Conservation (phyloP, 2,797 vertebrate species). For the Benthosema pterotum region DNA sequence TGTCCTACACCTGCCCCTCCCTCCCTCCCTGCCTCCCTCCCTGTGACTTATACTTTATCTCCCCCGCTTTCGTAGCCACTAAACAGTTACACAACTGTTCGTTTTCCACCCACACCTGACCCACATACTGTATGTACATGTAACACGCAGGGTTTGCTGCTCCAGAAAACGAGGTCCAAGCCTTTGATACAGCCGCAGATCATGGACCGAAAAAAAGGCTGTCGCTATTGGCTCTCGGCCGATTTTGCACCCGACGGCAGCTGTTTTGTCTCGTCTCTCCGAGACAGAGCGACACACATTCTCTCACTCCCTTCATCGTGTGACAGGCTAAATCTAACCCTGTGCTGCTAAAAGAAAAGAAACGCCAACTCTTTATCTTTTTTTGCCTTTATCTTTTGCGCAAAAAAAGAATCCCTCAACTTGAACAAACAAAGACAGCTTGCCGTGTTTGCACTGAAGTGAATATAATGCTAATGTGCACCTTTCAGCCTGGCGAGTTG, state of each 20-base stretch:
- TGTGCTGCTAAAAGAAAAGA: conserved; percentile 37
- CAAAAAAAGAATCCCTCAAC: conserved; percentile 53
- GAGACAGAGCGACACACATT: conserved; percentile 62
- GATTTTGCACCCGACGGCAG: conserved; percentile 66
- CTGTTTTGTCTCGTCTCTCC: conserved; percentile 60
- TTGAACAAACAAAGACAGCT: conserved; percentile 45
- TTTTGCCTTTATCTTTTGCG: conserved; percentile 50
- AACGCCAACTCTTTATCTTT: too few species aligned
- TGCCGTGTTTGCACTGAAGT: conserved; percentile 26
- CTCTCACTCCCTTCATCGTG: conserved; percentile 52
- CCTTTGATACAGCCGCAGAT: conserved; percentile 80
- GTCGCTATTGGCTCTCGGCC: conserved; percentile 73
- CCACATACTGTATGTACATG: conserved; percentile 75
- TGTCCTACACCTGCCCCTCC: conserved; percentile 21
- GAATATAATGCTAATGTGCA: conserved; percentile 46
- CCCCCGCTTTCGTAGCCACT: conserved; percentile 49
- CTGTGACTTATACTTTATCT: conserved; percentile 41
- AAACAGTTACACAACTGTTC: conserved; percentile 58
- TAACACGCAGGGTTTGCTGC: conserved; percentile 76
- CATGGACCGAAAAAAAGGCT: conserved; percentile 68
- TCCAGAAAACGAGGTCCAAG: conserved; percentile 77
- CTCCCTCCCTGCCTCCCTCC: conserved; percentile 24
- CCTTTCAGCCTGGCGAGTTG: conserved; percentile 31
- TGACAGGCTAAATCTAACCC: conserved; percentile 46
- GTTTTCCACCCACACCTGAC: conserved; percentile 78